Evolutionary conservation across 2,113 vertebrate species (phyloP).

Genomic region (Microcebus griseorufus): DNA sequence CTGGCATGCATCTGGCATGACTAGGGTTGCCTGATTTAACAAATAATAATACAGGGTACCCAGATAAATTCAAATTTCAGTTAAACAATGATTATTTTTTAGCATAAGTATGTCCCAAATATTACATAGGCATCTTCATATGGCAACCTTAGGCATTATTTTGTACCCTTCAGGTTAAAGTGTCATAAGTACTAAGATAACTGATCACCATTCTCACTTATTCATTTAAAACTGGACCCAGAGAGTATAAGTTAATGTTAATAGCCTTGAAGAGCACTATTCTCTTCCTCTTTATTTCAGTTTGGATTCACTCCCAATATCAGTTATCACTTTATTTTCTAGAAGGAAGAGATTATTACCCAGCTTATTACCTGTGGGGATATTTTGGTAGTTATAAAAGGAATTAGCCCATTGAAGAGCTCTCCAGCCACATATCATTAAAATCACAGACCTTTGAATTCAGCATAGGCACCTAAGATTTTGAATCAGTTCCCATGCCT

Average conservation of each 20-base stretch:
- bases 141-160: background rate
- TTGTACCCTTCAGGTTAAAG: background rate
- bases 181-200: background rate
- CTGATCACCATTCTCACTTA: background rate
- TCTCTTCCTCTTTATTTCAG: background rate
- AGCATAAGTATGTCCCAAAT: background rate
- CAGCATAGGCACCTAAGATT: background rate
- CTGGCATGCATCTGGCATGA: background rate
- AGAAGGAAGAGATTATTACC: background rate
- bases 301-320: background rate
- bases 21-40: background rate
- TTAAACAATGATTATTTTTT: background rate
- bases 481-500: slow-evolving; percentile 60
- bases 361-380: background rate
- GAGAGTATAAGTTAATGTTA: background rate
- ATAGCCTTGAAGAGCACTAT: background rate
- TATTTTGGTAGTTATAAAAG: background rate
- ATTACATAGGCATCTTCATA: background rate
- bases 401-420: background rate
- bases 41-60: background rate
- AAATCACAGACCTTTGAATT: slow-evolving; percentile 52
- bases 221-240: background rate
- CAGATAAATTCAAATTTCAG: background rate
- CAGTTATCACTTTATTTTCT: background rate
- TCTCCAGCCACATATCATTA: slow-evolving; percentile 21